Base-by-base conservation (phyloP, 2,113 vertebrate species). In the Cervus canadensis region DNA sequence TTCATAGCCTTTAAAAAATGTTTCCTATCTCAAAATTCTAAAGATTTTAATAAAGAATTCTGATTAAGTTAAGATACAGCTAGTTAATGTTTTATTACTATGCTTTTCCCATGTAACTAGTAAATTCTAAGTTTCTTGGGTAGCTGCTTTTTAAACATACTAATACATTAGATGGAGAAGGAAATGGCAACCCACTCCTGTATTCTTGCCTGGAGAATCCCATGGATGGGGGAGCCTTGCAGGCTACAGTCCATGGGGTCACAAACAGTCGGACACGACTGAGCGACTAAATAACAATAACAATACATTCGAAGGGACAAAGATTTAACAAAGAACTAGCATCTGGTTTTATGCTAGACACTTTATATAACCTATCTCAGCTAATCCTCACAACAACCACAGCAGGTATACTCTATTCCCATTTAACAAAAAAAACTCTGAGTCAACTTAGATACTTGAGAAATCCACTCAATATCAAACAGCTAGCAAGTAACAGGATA, bases 1-100 rank as follows among this genome's bases (percentile, higher is more conserved):
- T 96, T 89, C 48, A 89, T n/a, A 45, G n/a, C 40, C 92, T 91
- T 92, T 28, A 26, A 76, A 94, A 96, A 96, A 88, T 87, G 45
- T 60, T 87, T 92, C 78, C 14, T 43, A 57, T 82, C 45, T 90
- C 74, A 97, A 89, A 93, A 91, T 83, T 90, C 64, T 90, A 93
- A 56, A 79, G 30, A 94, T 85, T 84, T 87, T 84, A 81, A 92
- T 95, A 40, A 95, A 87, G 33, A 67, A 16, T 74, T 93, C 26
- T 85, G 96, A 71, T 81, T 95, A 92, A 14, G 13, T 87, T 60
- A 86, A 45, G 54, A 30, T 57, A 82, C 0, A 92, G 43, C 23
- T 60, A 94, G 78, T 36, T 74, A 67, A 89, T 82, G 52, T 89
- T 89, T 78, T 92, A 94, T 36, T 50, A 83, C 4, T 95, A 3